Evolutionary conservation across 2,113 vertebrate species (phyloP).

Genomic region (Mungos mungo): DNA sequence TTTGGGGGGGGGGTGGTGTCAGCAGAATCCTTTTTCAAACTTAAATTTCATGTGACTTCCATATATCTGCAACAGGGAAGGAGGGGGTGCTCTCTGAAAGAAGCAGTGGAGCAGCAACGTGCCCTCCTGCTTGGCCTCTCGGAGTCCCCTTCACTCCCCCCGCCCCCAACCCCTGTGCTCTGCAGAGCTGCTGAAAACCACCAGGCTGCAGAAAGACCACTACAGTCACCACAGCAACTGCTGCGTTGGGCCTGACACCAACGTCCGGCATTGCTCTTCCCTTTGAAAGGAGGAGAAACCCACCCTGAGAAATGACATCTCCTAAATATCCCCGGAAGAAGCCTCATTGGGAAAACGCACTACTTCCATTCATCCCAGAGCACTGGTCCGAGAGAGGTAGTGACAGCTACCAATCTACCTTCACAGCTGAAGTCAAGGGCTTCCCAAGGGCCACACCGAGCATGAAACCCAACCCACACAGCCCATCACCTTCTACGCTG

Average conservation of each 20-base stretch:
- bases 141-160: not conserved
- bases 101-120: not conserved
- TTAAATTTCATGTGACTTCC: not conserved
- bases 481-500: not conserved
- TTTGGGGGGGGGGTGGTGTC: rapidly evolving
- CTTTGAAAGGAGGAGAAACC: not conserved
- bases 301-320: not conserved
- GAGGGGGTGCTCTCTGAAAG: not conserved
- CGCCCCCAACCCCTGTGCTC: not conserved
- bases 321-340: not conserved
- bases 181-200: conserved; percentile 11
- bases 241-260: not conserved
- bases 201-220: not conserved
- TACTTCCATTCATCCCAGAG: not conserved
- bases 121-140: not conserved
- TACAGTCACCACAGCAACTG: not conserved
- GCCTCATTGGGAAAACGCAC: not conserved
- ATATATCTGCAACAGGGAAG: not conserved
- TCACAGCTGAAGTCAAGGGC: not conserved
- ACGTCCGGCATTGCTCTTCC: not conserved
- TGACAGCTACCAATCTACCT: not conserved
- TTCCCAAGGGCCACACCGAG: not conserved
- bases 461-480: not conserved
- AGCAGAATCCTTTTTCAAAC: not conserved
- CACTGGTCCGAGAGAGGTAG: not conserved